Conservation (phyloP, 2,113 vertebrate genomes). For the Colius striatus region DNA sequence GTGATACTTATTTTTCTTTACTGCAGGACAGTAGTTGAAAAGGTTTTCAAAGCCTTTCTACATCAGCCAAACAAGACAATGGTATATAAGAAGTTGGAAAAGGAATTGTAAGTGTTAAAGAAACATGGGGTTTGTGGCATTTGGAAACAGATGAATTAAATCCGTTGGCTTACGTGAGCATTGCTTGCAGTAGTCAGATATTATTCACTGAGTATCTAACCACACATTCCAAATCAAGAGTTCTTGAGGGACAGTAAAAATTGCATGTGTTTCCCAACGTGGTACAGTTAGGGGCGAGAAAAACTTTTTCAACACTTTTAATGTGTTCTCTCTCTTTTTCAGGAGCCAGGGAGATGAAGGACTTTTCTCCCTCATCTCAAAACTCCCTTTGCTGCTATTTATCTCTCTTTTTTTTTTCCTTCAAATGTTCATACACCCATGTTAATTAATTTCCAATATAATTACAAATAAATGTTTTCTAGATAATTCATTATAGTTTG, state of each 20-base stretch:
- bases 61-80: constrained; percentile 38
- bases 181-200: not conserved
- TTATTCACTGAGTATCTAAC: not conserved
- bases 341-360: constrained; percentile 72
- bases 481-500: constrained; percentile 63
- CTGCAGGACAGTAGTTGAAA: constrained; percentile 47
- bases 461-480: constrained; percentile 65
- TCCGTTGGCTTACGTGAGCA: not conserved
- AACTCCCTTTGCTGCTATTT: constrained; percentile 61
- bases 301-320: constrained; percentile 34
- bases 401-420: not conserved
- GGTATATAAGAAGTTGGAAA: constrained; percentile 63
- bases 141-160: not conserved
- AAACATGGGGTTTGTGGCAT: not conserved
- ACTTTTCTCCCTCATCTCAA: constrained; percentile 67
- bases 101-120: constrained; percentile 68
- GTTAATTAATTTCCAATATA: constrained; percentile 47
- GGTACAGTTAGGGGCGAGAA: not conserved
- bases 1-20: constrained; percentile 56
- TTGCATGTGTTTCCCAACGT: constrained; percentile 39
- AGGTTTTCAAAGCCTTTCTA: constrained; percentile 53
- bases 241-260: not conserved
- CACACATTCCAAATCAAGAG: not conserved
- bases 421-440: constrained; percentile 51
- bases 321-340: constrained; percentile 74